phyloP scores from a whole-genome alignment of 2,888 invertebrate genomes.

The Nemoura dubitans region DNA sequence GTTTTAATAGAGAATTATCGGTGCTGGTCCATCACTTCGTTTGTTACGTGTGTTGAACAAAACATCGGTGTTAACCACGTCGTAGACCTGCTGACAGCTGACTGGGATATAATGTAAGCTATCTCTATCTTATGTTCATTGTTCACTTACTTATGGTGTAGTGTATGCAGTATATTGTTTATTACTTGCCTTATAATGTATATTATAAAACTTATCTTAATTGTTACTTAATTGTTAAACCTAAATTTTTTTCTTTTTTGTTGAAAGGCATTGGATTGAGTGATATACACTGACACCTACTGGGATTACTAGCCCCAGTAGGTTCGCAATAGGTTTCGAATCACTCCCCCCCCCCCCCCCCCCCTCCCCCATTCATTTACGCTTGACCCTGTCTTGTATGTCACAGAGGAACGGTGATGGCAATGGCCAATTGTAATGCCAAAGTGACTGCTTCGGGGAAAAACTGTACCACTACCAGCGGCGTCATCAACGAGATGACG shows the following conservation, averaged over 20 bases:
- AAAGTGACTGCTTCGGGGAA: neutral
- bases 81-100: neutral
- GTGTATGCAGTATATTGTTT: too few species aligned
- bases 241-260: too few species aligned
- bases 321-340: too few species aligned
- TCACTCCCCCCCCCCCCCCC: too few species aligned
- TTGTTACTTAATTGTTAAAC: too few species aligned
- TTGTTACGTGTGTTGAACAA: neutral
- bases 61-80: neutral
- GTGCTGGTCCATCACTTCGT: constrained; percentile 3
- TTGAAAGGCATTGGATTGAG: too few species aligned
- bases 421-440: constrained; percentile 36
- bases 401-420: neutral
- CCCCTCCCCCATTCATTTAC: too few species aligned
- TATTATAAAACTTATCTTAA: too few species aligned
- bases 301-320: too few species aligned
- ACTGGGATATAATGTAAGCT: neutral
- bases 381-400: too few species aligned
- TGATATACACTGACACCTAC: too few species aligned
- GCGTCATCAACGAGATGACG: constrained; percentile 1
- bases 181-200: too few species aligned
- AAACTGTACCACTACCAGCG: neutral
- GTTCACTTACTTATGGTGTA: neutral
- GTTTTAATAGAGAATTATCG: neutral
- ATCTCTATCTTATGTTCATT: neutral